These are phyloP conservation scores for Crambe crambe DNA, from an alignment of 37 sponge, comb jelly and placozoan species.

Conservation along the genomic window DNA sequence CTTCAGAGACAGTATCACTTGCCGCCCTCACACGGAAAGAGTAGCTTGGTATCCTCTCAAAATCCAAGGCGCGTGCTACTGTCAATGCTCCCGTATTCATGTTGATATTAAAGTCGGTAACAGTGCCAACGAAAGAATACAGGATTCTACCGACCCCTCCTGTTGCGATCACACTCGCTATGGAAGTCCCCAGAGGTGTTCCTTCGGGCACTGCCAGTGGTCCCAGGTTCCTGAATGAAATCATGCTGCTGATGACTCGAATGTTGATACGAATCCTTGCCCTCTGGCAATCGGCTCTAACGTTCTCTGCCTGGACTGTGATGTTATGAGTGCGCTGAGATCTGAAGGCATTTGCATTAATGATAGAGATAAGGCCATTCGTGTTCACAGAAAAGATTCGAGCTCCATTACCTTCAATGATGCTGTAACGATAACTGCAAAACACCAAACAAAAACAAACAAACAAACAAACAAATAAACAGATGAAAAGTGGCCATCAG, in stretches of 20 bases:
- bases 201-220: slow-evolving; percentile 40
- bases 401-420: slow-evolving; percentile 45
- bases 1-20: not conserved
- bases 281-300: slow-evolving; percentile 37
- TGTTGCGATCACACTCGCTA: slow-evolving; percentile 43
- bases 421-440: slow-evolving; percentile 27
- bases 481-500: not conserved
- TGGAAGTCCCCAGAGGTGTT: slow-evolving; percentile 18
- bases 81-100: slow-evolving; percentile 31
- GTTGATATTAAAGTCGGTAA: slow-evolving; percentile 44
- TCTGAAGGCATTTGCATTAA: not conserved
- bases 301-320: slow-evolving; percentile 43
- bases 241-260: slow-evolving; percentile 2
- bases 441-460: not conserved
- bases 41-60: slow-evolving; percentile 35
- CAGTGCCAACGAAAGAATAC: slow-evolving; percentile 55
- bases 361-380: slow-evolving; percentile 36
- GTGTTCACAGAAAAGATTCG: slow-evolving; percentile 43
- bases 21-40: slow-evolving; percentile 20
- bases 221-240: not conserved
- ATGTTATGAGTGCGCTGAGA: not conserved
- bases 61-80: slow-evolving; percentile 22
- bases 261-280: slow-evolving; percentile 36
- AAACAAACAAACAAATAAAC: not conserved
- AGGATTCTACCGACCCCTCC: slow-evolving; percentile 45